Conservation (phyloP, 2,113 vertebrate genomes). For the Ochotona curzoniae region DNA sequence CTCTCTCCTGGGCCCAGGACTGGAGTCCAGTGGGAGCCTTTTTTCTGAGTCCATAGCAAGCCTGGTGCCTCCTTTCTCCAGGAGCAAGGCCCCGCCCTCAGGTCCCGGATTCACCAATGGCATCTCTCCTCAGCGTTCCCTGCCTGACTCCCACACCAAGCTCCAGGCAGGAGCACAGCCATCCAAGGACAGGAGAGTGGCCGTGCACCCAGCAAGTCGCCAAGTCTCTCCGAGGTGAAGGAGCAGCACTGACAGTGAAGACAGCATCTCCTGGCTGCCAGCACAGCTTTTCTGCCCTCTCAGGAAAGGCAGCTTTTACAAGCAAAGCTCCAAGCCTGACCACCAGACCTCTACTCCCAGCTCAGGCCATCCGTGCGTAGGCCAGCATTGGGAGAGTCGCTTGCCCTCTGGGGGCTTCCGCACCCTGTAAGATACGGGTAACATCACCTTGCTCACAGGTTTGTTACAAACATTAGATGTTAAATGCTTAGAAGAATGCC, state of each 20-base stretch:
- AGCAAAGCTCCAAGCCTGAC: background rate
- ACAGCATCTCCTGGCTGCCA: background rate
- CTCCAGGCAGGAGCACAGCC: background rate
- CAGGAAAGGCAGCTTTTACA: too few species aligned
- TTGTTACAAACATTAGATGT: background rate
- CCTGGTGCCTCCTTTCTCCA: too few species aligned
- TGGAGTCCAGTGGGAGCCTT: too few species aligned
- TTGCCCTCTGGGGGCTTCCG: background rate
- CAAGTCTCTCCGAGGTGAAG: background rate
- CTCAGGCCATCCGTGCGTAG: background rate
- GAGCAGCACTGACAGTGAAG: background rate
- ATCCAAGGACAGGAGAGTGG: background rate
- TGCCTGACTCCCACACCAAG: background rate
- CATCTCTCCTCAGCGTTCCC: background rate
- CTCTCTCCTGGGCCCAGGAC: too few species aligned
- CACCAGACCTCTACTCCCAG: background rate
- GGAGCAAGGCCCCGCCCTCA: too few species aligned
- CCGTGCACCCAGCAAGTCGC: background rate
- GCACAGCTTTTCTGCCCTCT: background rate
- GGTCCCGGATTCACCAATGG: too few species aligned
- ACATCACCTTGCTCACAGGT: background rate
- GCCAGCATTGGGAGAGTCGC: background rate
- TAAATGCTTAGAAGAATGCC: background rate
- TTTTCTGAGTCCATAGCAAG: background rate
- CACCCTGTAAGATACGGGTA: background rate